Evolutionary conservation across 2,888 invertebrate genomes (phyloP), one percentile per base, ranked within the genome.

Genomic region (Leucania comma): DNA sequence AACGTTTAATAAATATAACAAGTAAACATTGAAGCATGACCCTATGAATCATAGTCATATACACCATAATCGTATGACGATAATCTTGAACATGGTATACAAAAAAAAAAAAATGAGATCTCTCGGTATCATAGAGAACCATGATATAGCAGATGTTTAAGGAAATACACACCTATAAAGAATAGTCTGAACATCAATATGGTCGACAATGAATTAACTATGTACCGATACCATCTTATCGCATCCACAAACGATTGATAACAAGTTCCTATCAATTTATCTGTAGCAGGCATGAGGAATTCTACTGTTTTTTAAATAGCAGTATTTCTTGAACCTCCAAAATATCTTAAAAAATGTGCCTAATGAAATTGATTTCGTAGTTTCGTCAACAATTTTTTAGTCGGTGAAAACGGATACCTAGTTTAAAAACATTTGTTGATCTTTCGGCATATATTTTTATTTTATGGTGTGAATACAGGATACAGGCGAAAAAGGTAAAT

Each of bases 401-500:
- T 73, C 58, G 9, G 17, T 56, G n/a, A 54, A 26, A 46, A 12
- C 20, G 42, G 26, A 53, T 22, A 54, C 2, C 35, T 22, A 54
- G 2, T 46, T 17, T 12, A n/a, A 24, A 22, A 32, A n/a, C 20
- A 6, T 22, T 50, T 8, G 29, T 53, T 38, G 17, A 38, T 46
- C 5, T 46, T 58, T 14, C 12, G 5, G 32, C 69, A 48, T 59
- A 48, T 59, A 56, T 2, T 59, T 38, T 67, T 54, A 24, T 72
- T 46, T 71, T 62, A 53, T 71, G 38, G 75, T 85, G 85, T 73
- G 71, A 73, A 72, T 54, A 71, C 69, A 72, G 72, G 85, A 85
- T 68, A 81, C 72, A 68, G 68, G 74, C 56, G 68, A 69, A 68
- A 59, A 84, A 84, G 83, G 83, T 84, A 84, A 84, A 84, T 82